phyloP scores from a whole-genome alignment of 2,113 vertebrate species.

The Cebus imitator region DNA sequence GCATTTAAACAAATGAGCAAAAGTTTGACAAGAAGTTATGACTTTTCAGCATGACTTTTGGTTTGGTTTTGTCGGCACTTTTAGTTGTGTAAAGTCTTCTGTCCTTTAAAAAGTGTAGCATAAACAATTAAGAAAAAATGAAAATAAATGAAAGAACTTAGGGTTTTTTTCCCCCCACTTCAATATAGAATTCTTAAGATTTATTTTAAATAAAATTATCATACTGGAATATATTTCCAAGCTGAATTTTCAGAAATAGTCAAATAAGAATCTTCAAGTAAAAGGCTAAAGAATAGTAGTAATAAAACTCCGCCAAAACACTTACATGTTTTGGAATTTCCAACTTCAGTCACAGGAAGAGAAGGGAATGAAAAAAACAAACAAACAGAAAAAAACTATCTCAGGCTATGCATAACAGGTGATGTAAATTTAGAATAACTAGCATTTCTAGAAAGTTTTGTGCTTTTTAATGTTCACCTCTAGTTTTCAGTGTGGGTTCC shows the following conservation, averaged over 20 bases:
- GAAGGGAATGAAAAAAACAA: background rate
- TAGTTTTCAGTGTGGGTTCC: slow-evolving; percentile 76
- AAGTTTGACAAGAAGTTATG: background rate
- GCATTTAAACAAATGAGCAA: background rate
- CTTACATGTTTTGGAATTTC: background rate
- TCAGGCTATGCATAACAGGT: slow-evolving; percentile 58
- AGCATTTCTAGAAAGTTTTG: slow-evolving; percentile 76
- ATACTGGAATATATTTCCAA: slow-evolving; percentile 6
- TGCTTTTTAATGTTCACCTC: slow-evolving; percentile 79
- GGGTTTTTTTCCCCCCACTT: background rate
- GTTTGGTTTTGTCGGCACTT: slow-evolving; percentile 37
- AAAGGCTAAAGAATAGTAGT: background rate
- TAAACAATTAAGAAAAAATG: background rate
- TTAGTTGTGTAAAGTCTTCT: background rate
- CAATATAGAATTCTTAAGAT: slow-evolving; percentile 7
- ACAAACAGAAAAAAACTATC: background rate
- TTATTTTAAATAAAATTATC: background rate
- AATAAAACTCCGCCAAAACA: background rate
- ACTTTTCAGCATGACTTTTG: background rate
- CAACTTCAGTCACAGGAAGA: slow-evolving; percentile 13
- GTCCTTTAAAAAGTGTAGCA: background rate
- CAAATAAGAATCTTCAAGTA: slow-evolving; percentile 11
- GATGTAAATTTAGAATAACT: slow-evolving; percentile 76
- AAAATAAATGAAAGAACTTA: background rate
- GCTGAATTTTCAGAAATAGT: background rate